phyloP scores from a whole-genome alignment of 2,113 vertebrate genomes.

The Lipotes vexillifer region DNA sequence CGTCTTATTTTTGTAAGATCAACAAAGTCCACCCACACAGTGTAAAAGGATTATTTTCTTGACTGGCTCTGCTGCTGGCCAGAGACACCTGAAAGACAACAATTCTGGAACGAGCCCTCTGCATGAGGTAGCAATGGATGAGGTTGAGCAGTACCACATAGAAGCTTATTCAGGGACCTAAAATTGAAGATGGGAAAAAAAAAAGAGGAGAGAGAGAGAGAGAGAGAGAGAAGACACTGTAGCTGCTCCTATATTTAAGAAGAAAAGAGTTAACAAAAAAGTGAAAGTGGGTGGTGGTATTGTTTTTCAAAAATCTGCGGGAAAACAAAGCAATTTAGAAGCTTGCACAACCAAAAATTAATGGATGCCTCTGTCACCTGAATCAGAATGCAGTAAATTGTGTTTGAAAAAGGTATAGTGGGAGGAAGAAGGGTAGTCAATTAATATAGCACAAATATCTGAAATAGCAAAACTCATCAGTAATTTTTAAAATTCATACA shows the following conservation, averaged over 20 bases:
- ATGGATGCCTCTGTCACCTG: background rate
- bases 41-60: background rate
- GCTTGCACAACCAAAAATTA: background rate
- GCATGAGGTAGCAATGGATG: background rate
- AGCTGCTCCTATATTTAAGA: background rate
- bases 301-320: background rate
- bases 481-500: background rate
- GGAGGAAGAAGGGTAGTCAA: background rate
- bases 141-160: background rate
- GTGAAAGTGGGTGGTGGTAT: background rate
- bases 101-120: background rate
- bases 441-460: background rate
- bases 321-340: background rate
- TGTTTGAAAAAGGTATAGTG: background rate
- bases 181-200: background rate
- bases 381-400: background rate
- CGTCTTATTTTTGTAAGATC: background rate
- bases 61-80: background rate
- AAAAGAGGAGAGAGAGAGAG: too few species aligned
- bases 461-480: background rate
- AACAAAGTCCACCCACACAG: background rate
- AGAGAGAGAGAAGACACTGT: background rate
- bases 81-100: background rate
- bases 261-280: background rate
- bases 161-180: background rate